These are phyloP conservation scores for Argyra leucocephala DNA, from an alignment of 2,888 invertebrate species.

Conservation along the genomic window DNA sequence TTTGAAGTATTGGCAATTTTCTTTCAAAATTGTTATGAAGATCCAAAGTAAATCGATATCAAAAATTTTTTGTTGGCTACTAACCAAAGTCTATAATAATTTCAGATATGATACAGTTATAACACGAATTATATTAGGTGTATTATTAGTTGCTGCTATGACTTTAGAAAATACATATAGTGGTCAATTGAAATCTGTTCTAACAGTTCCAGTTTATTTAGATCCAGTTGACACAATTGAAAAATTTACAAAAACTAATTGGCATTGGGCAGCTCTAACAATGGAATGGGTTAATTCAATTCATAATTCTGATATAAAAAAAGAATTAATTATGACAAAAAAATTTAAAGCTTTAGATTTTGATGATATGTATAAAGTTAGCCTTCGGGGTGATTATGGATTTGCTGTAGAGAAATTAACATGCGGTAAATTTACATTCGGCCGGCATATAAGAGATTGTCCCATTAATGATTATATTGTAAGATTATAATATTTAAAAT, in stretches of 20 bases:
- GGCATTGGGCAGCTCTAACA: slow-evolving; percentile 39
- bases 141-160: slow-evolving; percentile 35
- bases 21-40: slow-evolving; percentile 37
- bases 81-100: slow-evolving; percentile 25
- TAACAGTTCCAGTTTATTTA: slow-evolving; percentile 35
- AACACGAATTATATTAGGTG: slow-evolving; percentile 33
- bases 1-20: slow-evolving; percentile 38
- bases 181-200: slow-evolving; percentile 37
- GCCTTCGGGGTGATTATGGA: slow-evolving; percentile 32
- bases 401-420: slow-evolving; percentile 35
- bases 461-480: slow-evolving; percentile 36
- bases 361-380: slow-evolving; percentile 33
- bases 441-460: slow-evolving; percentile 32
- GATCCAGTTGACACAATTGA: slow-evolving; percentile 35
- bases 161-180: slow-evolving; percentile 40
- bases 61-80: not conserved
- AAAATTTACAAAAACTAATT: slow-evolving; percentile 33
- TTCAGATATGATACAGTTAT: slow-evolving; percentile 31
- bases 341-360: slow-evolving; percentile 35
- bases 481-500: too few species aligned
- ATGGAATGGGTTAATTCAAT: slow-evolving; percentile 36
- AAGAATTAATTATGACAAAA: slow-evolving; percentile 31
- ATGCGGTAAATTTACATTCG: slow-evolving; percentile 34
- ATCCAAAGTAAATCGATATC: slow-evolving; percentile 26
- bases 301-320: slow-evolving; percentile 30